A percentile compares a stretch with the other conserved stretches of the same genome.
Evolutionary conservation across 2,797 vertebrate genomes (phyloP).

Genomic region (Spinibarbus caldwelli): DNA sequence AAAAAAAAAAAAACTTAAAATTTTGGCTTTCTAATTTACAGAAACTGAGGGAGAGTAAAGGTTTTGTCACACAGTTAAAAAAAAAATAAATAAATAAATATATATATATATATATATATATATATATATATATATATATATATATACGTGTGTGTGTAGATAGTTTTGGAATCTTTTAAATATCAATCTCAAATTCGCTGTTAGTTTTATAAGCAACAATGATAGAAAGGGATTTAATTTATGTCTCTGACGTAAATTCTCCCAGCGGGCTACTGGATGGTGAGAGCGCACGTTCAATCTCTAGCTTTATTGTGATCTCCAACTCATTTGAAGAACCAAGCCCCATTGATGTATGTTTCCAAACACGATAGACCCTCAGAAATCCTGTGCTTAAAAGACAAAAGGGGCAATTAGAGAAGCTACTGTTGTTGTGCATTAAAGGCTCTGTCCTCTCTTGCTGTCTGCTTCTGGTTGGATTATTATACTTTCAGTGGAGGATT

Average conservation of each 20-base stretch:
- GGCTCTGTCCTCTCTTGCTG: constrained; percentile 71
- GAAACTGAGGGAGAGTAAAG: too few relatives aligned
- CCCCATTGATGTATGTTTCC: constrained; percentile 67
- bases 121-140: too few relatives aligned
- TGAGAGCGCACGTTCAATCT: not conserved
- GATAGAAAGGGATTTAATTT: not conserved
- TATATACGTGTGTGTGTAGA: not conserved
- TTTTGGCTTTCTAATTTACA: too few relatives aligned
- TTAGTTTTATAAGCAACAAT: not conserved
- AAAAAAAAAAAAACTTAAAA: too few relatives aligned
- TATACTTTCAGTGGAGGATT: constrained; percentile 87
- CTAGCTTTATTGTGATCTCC: constrained; percentile 47
- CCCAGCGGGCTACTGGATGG: not conserved
- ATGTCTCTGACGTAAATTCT: constrained; percentile 14
- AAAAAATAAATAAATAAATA: too few relatives aligned
- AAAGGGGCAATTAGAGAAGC: constrained; percentile 74
- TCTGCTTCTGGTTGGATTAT: constrained; percentile 84
- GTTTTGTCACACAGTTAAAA: too few relatives aligned
- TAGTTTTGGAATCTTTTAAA: not conserved
- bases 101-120: too few relatives aligned
- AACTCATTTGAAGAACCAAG: constrained; percentile 53
- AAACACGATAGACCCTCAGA: constrained; percentile 72
- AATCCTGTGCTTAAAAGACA: constrained; percentile 71
- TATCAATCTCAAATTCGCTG: not conserved
- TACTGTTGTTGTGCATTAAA: constrained; percentile 80